Conservation (phyloP, 2,113 vertebrate genomes). For the Misgurnus mizolepis region DNA sequence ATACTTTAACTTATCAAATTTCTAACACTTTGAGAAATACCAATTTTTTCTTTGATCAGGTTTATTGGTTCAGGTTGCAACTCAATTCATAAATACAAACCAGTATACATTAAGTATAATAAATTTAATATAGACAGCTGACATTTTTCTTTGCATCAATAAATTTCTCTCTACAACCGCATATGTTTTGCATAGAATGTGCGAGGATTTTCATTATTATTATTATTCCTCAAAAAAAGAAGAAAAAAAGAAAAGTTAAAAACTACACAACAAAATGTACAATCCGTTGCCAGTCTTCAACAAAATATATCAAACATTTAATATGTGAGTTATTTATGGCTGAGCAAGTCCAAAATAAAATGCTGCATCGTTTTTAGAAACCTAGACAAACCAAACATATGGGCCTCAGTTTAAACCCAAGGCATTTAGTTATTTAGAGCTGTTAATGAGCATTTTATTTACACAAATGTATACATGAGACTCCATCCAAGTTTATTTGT, state of each 20-base stretch:
- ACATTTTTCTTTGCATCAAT: conserved; percentile 85
- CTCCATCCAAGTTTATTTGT: neutral
- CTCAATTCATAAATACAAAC: conserved; percentile 95
- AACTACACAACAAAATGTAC: conserved; percentile 65
- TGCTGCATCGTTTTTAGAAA: neutral
- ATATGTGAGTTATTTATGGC: neutral
- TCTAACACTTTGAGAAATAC: conserved; percentile 29
- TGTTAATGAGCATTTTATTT: conserved; percentile 46
- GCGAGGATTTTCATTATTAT: conserved; percentile 78
- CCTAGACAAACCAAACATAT: neutral
- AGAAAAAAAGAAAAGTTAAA: conserved; percentile 63
- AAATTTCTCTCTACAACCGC: conserved; percentile 84
- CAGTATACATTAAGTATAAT: conserved; percentile 91
- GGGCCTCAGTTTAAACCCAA: conserved; percentile 4
- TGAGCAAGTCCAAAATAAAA: conserved; percentile 1
- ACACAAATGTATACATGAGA: conserved; percentile 40
- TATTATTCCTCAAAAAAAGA: conserved; percentile 64
- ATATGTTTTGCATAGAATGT: conserved; percentile 88
- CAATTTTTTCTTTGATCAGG: conserved; percentile 77
- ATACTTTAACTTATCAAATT: neutral
- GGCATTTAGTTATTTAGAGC: neutral
- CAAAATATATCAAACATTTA: conserved; percentile 52
- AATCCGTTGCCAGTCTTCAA: conserved; percentile 34
- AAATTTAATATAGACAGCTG: conserved; percentile 88
- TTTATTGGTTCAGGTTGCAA: conserved; percentile 93